Evolutionary conservation across 30 jellyfish, hydroid and myxozoan genomes (phyloP), one percentile per base, ranked within the genome.

Genomic region (Hydractinia echinata): DNA sequence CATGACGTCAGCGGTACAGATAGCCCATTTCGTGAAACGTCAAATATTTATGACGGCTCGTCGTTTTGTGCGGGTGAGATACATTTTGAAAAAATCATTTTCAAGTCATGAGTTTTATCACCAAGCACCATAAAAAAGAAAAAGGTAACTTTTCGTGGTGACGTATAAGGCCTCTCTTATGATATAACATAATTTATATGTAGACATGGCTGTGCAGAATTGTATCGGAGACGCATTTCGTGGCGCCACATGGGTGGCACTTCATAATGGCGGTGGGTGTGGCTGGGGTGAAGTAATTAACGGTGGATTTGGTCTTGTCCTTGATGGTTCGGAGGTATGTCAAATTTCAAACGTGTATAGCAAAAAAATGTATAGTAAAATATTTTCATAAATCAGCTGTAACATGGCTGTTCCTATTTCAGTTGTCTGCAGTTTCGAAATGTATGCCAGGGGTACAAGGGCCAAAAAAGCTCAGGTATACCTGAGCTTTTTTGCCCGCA

Each of bases 251-350:
- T 94, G 99, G 99, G 99, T 94, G 13, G 99, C 99, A 5, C 48
- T 94, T 30, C 99, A 94, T 76, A 94, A 94, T 73, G 99, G 99
- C 58, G 99, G 99, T 6, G 99, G 99, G 4, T 81, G 93, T 77
- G 99, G 99, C 51, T 94, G 99, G 99, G 99, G 99, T 10, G 99
- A 94, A 82, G 99, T 88, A n/a, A 88, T 94, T 56, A 94, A 94
- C 84, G 99, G 99, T 55, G 99, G 99, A 8, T 94, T 94, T 81
- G 99, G 99, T 21, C 87, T 94, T 11, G 89, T 94, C 6, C 94
- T 94, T n/a, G 99, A 94, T 72, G 99, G 99, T 10, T 64, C 96
- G 13, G 85, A 94, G 92, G 99, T 93, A 51, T 15, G 92, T 61
- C 39, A 30, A 30, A 30, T 30, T 30, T 30, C 44, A 30, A 30